Evolutionary conservation across 92 coral and sea anemone genomes (phyloP).

Genomic region (Palythoa heliodiscus): DNA sequence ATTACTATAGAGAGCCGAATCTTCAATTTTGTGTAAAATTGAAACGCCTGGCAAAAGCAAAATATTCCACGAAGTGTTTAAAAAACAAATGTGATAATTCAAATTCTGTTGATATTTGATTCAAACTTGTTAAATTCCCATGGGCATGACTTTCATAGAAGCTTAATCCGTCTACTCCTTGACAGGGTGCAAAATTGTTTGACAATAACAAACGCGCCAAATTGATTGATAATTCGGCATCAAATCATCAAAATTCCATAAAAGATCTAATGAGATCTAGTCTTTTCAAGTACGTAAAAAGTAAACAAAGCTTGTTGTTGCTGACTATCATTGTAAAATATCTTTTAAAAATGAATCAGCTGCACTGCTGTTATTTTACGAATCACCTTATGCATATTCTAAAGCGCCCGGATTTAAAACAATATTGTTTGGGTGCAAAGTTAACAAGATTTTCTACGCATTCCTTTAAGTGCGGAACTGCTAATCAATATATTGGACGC

Average conservation of each 20-base stretch:
- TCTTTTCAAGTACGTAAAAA: neutral
- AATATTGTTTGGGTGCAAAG: neutral
- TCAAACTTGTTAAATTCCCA: constrained; percentile 14
- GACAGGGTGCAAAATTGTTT: neutral
- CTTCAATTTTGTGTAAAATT: neutral
- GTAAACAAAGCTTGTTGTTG: neutral
- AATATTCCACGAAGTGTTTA: constrained; percentile 9
- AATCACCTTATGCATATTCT: neutral
- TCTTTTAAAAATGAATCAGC: neutral
- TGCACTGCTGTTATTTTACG: neutral
- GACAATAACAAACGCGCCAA: constrained; percentile 4
- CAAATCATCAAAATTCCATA: constrained; percentile 20
- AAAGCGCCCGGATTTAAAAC: neutral
- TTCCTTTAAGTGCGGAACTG: neutral
- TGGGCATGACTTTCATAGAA: neutral
- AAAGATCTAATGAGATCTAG: neutral
- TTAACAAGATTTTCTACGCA: neutral
- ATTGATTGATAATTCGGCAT: constrained; percentile 20
- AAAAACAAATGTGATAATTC: neutral
- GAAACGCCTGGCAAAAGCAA: neutral
- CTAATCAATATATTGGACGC: neutral
- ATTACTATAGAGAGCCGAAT: neutral
- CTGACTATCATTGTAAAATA: neutral
- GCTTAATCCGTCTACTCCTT: neutral
- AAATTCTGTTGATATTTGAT: neutral